Percentiles rank a stretch among this genome's conserved stretches.
phyloP scores from a whole-genome alignment of 2,797 vertebrate species.

The Acanthurus leucopareius region DNA sequence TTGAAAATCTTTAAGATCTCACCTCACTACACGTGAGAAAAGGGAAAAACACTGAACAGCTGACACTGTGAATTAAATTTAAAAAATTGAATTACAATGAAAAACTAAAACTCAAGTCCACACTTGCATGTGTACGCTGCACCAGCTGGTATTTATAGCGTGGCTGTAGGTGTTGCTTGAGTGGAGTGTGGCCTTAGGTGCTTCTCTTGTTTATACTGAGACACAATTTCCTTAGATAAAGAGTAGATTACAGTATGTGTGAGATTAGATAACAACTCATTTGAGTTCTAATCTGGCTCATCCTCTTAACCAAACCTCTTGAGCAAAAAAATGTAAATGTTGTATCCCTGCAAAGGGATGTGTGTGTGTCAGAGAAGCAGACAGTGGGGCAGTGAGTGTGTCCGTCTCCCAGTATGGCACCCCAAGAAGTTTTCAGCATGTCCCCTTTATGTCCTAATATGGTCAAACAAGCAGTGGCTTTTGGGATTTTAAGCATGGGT shows the following conservation, averaged over 20 bases:
- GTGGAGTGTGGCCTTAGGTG: slow-evolving; percentile 69
- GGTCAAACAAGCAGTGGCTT: slow-evolving; percentile 67
- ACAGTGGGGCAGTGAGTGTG: slow-evolving; percentile 8
- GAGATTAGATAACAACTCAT: slow-evolving; percentile 75
- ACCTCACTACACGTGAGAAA: slow-evolving; percentile 25
- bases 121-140: slow-evolving; percentile 42
- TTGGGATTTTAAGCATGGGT: slow-evolving; percentile 46
- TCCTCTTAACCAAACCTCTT: slow-evolving; percentile 61
- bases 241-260: slow-evolving; percentile 64
- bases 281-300: slow-evolving; percentile 67
- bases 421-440: slow-evolving; percentile 61
- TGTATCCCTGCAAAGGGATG: slow-evolving; percentile 20
- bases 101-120: slow-evolving; percentile 19
- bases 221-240: slow-evolving; percentile 68
- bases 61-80: slow-evolving; percentile 39
- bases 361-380: slow-evolving; percentile 11
- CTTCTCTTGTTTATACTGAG: slow-evolving; percentile 67
- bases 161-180: slow-evolving; percentile 77
- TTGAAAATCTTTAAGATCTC: slow-evolving; percentile 60
- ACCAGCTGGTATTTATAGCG: slow-evolving; percentile 75
- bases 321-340: slow-evolving; percentile 27
- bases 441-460: slow-evolving; percentile 69
- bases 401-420: slow-evolving; percentile 61
- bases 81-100: slow-evolving; percentile 50
- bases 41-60: slow-evolving; percentile 34